A percentile compares a stretch with the other conserved stretches of the same genome.
Conservation (phyloP, 2,797 vertebrate species). For the Rhynchonycteris naso region DNA sequence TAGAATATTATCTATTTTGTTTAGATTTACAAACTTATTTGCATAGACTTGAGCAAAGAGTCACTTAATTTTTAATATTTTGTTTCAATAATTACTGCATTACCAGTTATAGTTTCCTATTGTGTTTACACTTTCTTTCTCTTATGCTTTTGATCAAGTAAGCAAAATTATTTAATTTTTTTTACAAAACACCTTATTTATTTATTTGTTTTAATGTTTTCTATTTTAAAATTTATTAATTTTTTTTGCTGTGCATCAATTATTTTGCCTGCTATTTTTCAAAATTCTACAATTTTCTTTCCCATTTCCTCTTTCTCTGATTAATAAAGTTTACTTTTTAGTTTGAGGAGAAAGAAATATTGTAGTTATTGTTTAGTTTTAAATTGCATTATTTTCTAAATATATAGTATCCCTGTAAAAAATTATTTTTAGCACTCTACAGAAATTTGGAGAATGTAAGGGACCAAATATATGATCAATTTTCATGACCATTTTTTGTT, state of each 20-base stretch:
- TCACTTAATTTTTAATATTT: background rate
- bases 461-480: background rate
- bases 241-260: background rate
- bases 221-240: background rate
- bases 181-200: background rate
- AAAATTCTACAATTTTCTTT: background rate
- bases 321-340: background rate
- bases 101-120: background rate
- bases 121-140: background rate
- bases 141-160: background rate
- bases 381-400: slow-evolving; percentile 8
- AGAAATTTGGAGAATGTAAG: background rate
- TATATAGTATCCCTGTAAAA: background rate
- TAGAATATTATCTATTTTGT: background rate
- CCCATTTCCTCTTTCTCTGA: background rate
- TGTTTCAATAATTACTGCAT: background rate
- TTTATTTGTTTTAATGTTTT: background rate
- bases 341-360: background rate
- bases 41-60: background rate
- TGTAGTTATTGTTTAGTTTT: background rate
- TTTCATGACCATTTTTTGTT: background rate
- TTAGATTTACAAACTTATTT: background rate
- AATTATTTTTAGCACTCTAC: background rate
- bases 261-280: slow-evolving; percentile 17
- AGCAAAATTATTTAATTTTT: background rate